These are phyloP conservation scores for Drosophila multiciliata DNA, from an alignment of 2,888 invertebrate species.

Conservation along the genomic window DNA sequence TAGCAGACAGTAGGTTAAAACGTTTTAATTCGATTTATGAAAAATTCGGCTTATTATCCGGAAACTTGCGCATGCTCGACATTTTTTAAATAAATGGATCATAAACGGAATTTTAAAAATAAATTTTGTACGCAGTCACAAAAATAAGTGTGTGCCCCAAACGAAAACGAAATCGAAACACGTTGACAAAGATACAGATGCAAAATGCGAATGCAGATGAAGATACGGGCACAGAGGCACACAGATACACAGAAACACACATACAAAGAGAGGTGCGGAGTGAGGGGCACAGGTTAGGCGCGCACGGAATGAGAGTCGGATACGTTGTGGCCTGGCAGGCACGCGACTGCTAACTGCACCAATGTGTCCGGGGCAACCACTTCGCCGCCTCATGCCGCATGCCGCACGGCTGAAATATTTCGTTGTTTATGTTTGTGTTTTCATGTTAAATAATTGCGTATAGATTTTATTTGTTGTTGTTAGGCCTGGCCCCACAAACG, in stretches of 20 bases:
- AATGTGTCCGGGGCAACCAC: constrained; percentile 60
- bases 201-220: constrained; percentile 9
- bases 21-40: constrained; percentile 21
- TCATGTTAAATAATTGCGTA: constrained; percentile 80
- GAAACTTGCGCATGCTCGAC: constrained; percentile 37
- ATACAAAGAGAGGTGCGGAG: constrained; percentile 1
- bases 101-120: constrained; percentile 41
- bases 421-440: constrained; percentile 55
- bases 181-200: constrained; percentile 37
- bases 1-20: constrained; percentile 20
- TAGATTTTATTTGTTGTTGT: constrained; percentile 66
- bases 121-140: constrained; percentile 14
- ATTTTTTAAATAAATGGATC: constrained; percentile 51
- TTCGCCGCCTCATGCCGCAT: constrained; percentile 47
- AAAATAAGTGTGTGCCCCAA: constrained; percentile 37
- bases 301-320: constrained; percentile 50
- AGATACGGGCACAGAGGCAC: constrained; percentile 11
- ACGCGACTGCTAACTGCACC: constrained; percentile 78
- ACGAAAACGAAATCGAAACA: constrained; percentile 12
- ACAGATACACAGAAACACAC: neutral
- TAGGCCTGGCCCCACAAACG: constrained; percentile 35
- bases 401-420: constrained; percentile 35
- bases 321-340: constrained; percentile 74
- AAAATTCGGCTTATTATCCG: constrained; percentile 26
- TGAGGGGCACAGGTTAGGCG: constrained; percentile 18